A percentile compares a stretch with the other conserved stretches of the same genome.
Evolutionary conservation across 2,113 vertebrate genomes (phyloP).

Genomic region (Puntigrus tetrazona): DNA sequence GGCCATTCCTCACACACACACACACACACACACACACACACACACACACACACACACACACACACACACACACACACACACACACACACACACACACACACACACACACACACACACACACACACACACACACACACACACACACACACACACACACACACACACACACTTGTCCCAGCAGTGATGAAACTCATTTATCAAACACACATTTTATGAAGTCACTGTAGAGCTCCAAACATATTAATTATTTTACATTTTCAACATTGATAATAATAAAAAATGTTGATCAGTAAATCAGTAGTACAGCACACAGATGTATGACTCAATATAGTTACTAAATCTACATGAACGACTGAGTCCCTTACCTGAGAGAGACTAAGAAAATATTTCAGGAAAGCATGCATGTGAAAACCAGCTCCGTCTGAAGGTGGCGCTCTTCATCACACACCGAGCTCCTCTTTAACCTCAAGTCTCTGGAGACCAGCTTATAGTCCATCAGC

Average conservation of each 20-base stretch:
- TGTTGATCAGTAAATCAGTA: too few relatives aligned
- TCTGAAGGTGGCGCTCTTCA: background rate
- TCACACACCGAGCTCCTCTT: background rate
- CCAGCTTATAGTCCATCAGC: background rate
- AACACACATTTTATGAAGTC: background rate
- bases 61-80: slow-evolving; percentile 16
- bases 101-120: slow-evolving; percentile 18
- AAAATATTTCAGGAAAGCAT: background rate
- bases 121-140: slow-evolving; percentile 21
- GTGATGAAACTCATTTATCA: slow-evolving; percentile 52
- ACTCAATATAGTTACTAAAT: background rate
- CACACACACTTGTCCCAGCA: slow-evolving; percentile 6
- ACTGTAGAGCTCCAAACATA: background rate
- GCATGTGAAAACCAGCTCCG: background rate
- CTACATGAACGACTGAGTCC: background rate
- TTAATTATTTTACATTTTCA: too few relatives aligned
- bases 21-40: slow-evolving; percentile 15
- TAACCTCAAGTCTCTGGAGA: background rate
- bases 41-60: slow-evolving; percentile 13
- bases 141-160: slow-evolving; percentile 15
- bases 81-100: slow-evolving; percentile 12
- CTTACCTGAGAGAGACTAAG: background rate
- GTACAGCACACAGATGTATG: too few relatives aligned
- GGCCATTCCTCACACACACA: slow-evolving; percentile 37
- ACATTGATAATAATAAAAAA: too few relatives aligned